Base-by-base conservation (phyloP, 2,888 invertebrate species). In the Leptinotarsa rubiginosa region DNA sequence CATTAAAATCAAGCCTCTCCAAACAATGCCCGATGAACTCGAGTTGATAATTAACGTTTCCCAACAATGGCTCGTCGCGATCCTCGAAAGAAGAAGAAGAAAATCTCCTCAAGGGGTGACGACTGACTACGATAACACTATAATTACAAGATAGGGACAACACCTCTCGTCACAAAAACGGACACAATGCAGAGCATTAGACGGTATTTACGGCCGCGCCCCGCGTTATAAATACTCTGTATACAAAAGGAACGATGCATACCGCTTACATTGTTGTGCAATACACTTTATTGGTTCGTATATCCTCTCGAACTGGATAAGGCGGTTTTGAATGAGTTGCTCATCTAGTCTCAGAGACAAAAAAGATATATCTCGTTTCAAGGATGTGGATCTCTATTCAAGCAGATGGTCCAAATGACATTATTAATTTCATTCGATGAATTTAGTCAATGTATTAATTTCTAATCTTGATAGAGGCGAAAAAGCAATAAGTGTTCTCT, bases 161-260 rank as follows among this genome's bases (percentile, higher is more conserved):
- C 72, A 82, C 81, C 82, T 82, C 82, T 84, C 84, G 85, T 77
- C 77, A 78, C 86, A 87, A 87, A 86, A 86, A 85, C 83, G 81
- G 77, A 77, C 80, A 84, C 83, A 84, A 85, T 83, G 83, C 81
- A 78, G 79, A 80, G 84, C 85, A 85, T 86, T 86, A 86, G 83
- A 79, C 82, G 80, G 84, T 85, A 86, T 86, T 86, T 86, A 87
- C 85, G 85, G 66, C 80, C 81, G 80, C 81, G 81, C 81, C 81
- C 81, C 83, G 82, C 76, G 76, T 81, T 83, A 81, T 83, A 20
- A 56, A 83, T 83, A 82, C 77, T 81, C 72, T 77, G 78, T 80
- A 84, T 52, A 75, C 83, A 84, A 84, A 81, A 77, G 78, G 76
- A 78, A 77, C 75, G 41, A 69, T 56, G 41, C 69, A 69, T 74